Conservation (phyloP, 1,140 invertebrate genomes). For the Episyrphus balteatus region DNA sequence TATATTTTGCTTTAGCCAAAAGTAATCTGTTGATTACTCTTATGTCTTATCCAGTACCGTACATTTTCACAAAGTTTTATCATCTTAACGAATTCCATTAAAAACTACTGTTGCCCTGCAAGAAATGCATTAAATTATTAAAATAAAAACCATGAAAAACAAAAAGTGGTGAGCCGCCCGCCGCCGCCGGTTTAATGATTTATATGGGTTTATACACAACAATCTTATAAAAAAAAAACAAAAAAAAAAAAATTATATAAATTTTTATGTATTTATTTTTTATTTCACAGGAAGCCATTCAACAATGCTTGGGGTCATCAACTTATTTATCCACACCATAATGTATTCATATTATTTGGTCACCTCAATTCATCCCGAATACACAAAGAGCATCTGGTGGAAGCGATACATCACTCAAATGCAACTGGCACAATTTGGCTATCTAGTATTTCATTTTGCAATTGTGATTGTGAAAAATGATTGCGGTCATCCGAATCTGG, state of each 20-base stretch:
- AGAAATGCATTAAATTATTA: too few species aligned
- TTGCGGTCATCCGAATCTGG: constrained; percentile 18
- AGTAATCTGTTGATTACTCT: too few species aligned
- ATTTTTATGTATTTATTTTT: background rate
- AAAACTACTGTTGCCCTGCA: too few species aligned
- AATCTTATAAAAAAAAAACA: background rate
- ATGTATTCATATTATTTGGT: constrained; percentile 31
- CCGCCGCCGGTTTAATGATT: too few species aligned
- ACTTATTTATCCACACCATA: constrained; percentile 27
- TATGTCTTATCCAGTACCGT: too few species aligned
- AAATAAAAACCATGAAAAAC: too few species aligned
- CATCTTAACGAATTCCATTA: too few species aligned
- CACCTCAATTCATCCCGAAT: constrained; percentile 13
- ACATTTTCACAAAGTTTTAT: too few species aligned
- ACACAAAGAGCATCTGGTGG: constrained; percentile 38
- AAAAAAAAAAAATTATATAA: background rate
- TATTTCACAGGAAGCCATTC: constrained; percentile 39
- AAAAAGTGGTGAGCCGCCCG: too few species aligned
- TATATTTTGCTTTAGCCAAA: too few species aligned
- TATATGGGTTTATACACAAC: background rate
- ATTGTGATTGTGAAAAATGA: constrained; percentile 22
- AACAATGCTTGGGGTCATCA: constrained; percentile 26
- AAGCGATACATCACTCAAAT: constrained; percentile 27
- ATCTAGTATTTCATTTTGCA: constrained; percentile 50
- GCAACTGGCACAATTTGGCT: constrained; percentile 33